phyloP scores from a whole-genome alignment of 30 jellyfish, hydroid and myxozoan genomes.

The Sanderia malayensis region DNA sequence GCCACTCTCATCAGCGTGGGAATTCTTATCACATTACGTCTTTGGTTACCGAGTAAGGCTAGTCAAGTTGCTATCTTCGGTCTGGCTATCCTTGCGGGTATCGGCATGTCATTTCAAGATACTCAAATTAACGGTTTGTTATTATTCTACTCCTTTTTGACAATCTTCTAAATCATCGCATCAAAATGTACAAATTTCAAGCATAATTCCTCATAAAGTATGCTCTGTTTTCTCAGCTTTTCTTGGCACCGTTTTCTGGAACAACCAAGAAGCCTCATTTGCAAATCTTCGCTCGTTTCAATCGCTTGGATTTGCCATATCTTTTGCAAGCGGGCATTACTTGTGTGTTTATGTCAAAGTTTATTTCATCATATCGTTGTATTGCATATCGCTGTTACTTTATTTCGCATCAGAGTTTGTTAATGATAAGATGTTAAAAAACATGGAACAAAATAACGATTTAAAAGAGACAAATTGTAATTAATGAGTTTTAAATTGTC shows the following conservation, averaged over 20 bases:
- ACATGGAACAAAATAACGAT: too few species aligned
- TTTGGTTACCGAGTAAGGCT: slow-evolving; percentile 15
- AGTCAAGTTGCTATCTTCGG: background rate
- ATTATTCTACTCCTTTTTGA: background rate
- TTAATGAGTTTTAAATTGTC: too few species aligned
- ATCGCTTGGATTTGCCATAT: slow-evolving; percentile 41
- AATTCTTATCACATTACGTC: slow-evolving; percentile 8
- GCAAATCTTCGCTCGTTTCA: slow-evolving; percentile 34
- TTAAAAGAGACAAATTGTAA: too few species aligned
- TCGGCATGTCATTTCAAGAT: background rate
- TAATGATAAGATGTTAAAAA: slow-evolving; percentile 5
- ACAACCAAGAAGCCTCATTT: slow-evolving; percentile 39
- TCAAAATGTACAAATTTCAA: too few species aligned
- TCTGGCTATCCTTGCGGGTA: background rate
- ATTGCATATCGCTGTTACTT: slow-evolving; percentile 9
- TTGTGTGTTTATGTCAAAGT: slow-evolving; percentile 52
- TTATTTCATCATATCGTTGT: slow-evolving; percentile 13
- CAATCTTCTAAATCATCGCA: too few species aligned
- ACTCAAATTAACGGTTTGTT: background rate
- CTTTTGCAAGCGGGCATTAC: slow-evolving; percentile 50
- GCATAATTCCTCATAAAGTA: too few species aligned
- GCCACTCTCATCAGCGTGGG: slow-evolving; percentile 10
- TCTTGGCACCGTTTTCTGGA: slow-evolving; percentile 33
- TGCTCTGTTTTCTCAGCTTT: slow-evolving; percentile 30
- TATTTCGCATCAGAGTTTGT: slow-evolving; percentile 27